A percentile compares a stretch with the other conserved stretches of the same genome.
Evolutionary conservation across 2,888 invertebrate species (phyloP).

Genomic region (Catocala fraxini): DNA sequence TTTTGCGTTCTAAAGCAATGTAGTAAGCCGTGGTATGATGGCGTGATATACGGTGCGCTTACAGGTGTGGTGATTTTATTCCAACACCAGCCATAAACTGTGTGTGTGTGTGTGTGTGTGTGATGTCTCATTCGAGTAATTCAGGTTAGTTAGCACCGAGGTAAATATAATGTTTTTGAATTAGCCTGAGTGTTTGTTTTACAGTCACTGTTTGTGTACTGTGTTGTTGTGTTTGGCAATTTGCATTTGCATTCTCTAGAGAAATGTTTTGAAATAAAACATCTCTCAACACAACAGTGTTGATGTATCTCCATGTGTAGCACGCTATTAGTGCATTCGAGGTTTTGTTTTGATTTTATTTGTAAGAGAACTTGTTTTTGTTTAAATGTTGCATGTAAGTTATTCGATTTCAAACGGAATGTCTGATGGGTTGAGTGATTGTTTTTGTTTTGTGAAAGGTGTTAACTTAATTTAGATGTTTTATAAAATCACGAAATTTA

Average conservation of each 20-base stretch:
- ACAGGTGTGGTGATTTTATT: conserved; percentile 6
- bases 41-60: no score
- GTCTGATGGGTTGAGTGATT: no score
- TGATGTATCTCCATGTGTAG: conserved; percentile 1
- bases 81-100: conserved; percentile 5
- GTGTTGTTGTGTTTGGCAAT: conserved; percentile 19
- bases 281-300: conserved; percentile 5
- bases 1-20: no score
- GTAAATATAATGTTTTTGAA: conserved; percentile 26
- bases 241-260: conserved; percentile 17
- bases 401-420: no score
- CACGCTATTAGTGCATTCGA: neutral
- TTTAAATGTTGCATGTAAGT: no score
- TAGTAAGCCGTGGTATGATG: neutral
- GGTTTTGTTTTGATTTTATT: no score
- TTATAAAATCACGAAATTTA: no score
- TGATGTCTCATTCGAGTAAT: conserved; percentile 19
- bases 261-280: conserved; percentile 17
- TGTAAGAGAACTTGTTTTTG: no score
- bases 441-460: no score
- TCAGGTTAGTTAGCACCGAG: conserved; percentile 22
- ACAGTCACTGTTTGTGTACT: conserved; percentile 13
- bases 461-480: no score
- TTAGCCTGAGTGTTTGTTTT: conserved; percentile 21
- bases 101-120: neutral